Conservation (phyloP, 2,888 invertebrate species). For the Lasioglossum malachurum region DNA sequence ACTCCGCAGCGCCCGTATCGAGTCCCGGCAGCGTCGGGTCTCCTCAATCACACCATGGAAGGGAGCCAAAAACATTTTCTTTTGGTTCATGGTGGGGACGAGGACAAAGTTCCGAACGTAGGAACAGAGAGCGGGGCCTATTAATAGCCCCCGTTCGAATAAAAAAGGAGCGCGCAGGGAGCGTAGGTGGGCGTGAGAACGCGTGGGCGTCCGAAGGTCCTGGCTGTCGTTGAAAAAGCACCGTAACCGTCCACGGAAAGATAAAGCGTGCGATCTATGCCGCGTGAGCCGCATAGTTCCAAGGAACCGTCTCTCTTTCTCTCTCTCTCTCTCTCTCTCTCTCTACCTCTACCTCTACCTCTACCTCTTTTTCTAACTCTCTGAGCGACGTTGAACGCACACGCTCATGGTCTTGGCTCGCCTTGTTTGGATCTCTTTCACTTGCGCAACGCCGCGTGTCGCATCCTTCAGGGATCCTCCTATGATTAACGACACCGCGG, state of each 20-base stretch:
- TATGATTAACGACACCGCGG: slow-evolving; percentile 44
- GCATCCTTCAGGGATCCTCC: slow-evolving; percentile 48
- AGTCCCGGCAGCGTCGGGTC: background rate
- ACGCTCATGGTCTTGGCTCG: slow-evolving; percentile 29
- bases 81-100: background rate
- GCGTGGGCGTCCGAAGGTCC: slow-evolving; percentile 55
- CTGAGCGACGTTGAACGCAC: background rate
- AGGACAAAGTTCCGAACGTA: slow-evolving; percentile 6
- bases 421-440: slow-evolving; percentile 46
- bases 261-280: slow-evolving; percentile 35
- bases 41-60: background rate
- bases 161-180: slow-evolving; percentile 40
- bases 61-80: slow-evolving; percentile 8
- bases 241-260: slow-evolving; percentile 20
- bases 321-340: background rate
- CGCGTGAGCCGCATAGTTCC: slow-evolving; percentile 6
- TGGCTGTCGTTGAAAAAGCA: slow-evolving; percentile 45
- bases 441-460: slow-evolving; percentile 39
- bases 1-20: background rate
- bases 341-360: background rate
- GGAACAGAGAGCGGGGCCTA: background rate
- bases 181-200: slow-evolving; percentile 62
- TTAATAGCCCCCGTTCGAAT: slow-evolving; percentile 19
- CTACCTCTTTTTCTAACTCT: too few species aligned
- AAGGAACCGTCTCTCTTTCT: background rate